phyloP scores from a whole-genome alignment of 2,797 vertebrate genomes.

The Rhinogobio ventralis region DNA sequence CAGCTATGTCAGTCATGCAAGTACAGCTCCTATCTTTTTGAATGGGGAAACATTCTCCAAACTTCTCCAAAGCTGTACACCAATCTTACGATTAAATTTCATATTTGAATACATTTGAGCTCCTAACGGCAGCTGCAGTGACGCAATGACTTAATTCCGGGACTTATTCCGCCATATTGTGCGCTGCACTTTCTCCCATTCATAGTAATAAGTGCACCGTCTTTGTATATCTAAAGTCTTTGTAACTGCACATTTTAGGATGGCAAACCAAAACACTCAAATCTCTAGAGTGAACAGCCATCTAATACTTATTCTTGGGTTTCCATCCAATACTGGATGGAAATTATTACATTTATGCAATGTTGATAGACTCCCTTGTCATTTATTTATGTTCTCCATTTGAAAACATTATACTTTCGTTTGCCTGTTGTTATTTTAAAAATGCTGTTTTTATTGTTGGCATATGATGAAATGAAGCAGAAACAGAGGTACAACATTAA shows the following conservation, averaged over 20 bases:
- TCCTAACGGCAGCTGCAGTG: too few relatives aligned
- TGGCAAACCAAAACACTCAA: too few relatives aligned
- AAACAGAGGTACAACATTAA: neutral
- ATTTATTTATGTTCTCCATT: neutral
- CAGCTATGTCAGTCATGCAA: too few relatives aligned
- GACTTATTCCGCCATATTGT: neutral
- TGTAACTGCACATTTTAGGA: too few relatives aligned
- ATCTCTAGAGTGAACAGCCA: neutral
- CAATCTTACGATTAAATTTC: too few relatives aligned
- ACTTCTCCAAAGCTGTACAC: neutral
- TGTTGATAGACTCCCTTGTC: neutral
- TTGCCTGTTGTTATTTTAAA: neutral
- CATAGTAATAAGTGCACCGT: neutral
- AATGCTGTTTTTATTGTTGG: neutral
- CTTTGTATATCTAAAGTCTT: neutral
- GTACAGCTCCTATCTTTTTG: too few relatives aligned
- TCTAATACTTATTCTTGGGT: neutral
- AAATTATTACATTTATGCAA: neutral
- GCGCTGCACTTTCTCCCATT: neutral
- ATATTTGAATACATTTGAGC: too few relatives aligned
- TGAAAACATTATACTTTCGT: neutral
- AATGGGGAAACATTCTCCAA: too few relatives aligned
- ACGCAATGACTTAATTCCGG: neutral
- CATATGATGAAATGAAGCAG: neutral
- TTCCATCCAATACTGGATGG: neutral